phyloP scores from a whole-genome alignment of 1,140 invertebrate genomes.

The Ips typographus region DNA sequence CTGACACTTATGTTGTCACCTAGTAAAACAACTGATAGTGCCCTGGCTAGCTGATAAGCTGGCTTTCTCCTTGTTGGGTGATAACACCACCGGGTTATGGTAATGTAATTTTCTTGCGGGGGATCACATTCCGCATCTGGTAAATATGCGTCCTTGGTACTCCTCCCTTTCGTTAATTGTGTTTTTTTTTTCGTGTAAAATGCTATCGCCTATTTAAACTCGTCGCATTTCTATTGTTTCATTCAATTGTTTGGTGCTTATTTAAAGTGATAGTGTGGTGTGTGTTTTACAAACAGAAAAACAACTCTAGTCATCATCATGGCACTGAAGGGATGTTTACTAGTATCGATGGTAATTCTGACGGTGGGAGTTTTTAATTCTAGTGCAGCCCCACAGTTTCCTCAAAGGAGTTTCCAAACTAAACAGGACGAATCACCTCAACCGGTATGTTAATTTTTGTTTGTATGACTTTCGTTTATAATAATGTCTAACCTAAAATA shows the following conservation, averaged over 20 bases:
- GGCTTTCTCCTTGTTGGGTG: neutral
- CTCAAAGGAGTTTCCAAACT: slow-evolving; percentile 7
- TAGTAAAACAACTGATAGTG: neutral
- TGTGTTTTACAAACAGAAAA: neutral
- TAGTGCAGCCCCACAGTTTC: slow-evolving; percentile 19
- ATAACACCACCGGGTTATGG: no score
- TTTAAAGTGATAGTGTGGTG: neutral
- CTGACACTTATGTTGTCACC: neutral
- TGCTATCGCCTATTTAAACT: neutral
- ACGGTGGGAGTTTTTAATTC: neutral
- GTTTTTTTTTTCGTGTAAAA: neutral
- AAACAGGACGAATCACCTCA: slow-evolving; percentile 17
- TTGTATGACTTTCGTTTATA: neutral
- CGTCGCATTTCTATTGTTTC: neutral
- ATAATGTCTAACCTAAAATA: neutral
- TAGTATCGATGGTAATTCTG: neutral
- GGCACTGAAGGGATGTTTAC: neutral
- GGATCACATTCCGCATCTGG: no score
- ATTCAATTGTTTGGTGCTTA: neutral
- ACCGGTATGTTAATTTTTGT: slow-evolving; percentile 14
- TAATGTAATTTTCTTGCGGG: neutral
- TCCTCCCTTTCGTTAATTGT: neutral
- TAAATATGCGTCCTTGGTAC: no score
- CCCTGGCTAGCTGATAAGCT: neutral
- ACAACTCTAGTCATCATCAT: neutral